Conservation (phyloP, 2,113 vertebrate genomes). For the Lagenorhynchus albirostris region DNA sequence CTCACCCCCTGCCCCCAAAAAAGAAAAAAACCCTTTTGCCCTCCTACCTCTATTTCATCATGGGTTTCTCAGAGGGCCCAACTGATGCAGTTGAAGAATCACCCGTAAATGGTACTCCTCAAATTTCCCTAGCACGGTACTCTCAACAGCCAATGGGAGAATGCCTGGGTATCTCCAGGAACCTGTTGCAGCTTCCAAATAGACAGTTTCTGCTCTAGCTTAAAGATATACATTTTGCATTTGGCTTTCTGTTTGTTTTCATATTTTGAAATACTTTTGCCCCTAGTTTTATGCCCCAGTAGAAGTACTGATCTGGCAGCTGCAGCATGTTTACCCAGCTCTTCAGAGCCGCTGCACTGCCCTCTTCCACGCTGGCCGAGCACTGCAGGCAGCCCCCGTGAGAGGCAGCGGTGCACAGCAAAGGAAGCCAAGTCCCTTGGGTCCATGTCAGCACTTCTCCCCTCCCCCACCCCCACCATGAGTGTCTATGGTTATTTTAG, state of each 20-base stretch:
- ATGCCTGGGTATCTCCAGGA: neutral
- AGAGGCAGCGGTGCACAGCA: neutral
- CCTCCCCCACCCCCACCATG: neutral
- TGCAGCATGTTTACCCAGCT: neutral
- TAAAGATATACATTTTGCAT: neutral
- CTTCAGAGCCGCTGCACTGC: neutral
- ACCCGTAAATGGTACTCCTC: neutral
- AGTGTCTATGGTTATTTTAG: slow-evolving; percentile 35
- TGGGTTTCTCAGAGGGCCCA: neutral
- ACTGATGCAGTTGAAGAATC: neutral
- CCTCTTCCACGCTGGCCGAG: neutral
- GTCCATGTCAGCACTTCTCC: neutral
- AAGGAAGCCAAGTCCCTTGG: neutral
- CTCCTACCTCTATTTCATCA: neutral
- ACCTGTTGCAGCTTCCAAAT: neutral
- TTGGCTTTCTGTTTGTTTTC: neutral
- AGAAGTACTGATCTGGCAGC: neutral
- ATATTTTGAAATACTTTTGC: neutral
- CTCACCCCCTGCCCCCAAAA: rapidly evolving
- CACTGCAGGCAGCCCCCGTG: neutral
- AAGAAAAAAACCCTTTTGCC: neutral
- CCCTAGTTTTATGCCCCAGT: neutral
- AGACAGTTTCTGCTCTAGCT: neutral
- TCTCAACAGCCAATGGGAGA: neutral
- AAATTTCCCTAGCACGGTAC: neutral